Percentiles rank a stretch among this genome's conserved stretches.
These are phyloP conservation scores for Eidolon helvum DNA, from an alignment of 2,113 vertebrate genomes.

Conservation along the genomic window DNA sequence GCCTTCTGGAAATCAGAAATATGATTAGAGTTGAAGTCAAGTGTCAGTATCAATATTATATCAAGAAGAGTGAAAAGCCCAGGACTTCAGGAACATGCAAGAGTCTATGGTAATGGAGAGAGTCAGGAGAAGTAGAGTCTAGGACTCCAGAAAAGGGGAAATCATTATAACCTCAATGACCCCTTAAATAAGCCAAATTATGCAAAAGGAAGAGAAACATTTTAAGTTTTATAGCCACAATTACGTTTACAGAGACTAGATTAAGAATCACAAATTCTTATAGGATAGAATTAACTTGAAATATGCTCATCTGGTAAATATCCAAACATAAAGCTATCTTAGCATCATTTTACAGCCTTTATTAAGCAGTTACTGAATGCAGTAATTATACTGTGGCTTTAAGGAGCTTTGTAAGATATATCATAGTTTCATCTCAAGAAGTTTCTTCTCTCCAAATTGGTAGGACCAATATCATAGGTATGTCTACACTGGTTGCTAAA, in stretches of 20 bases:
- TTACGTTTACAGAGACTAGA: background rate
- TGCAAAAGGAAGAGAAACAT: background rate
- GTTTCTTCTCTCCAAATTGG: background rate
- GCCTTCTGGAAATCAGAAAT: background rate
- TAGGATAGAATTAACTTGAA: background rate
- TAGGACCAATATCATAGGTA: background rate
- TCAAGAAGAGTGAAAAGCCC: background rate
- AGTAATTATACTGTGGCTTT: background rate
- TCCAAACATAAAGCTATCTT: background rate
- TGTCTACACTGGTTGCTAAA: background rate
- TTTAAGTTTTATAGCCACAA: background rate
- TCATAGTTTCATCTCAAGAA: background rate
- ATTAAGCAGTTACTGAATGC: background rate
- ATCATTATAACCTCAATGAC: background rate
- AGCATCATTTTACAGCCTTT: background rate
- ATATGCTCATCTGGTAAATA: background rate
- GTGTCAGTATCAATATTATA: background rate
- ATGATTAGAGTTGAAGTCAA: background rate
- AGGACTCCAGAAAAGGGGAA: background rate
- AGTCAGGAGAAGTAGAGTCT: background rate
- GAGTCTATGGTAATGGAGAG: background rate
- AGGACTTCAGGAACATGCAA: background rate
- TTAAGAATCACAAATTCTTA: background rate
- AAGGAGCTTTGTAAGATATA: background rate
- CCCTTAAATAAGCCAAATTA: background rate